Evolutionary conservation across 2,888 invertebrate species (phyloP), one percentile per base, ranked within the genome.

Genomic region (Drosophila acutilabella): DNA sequence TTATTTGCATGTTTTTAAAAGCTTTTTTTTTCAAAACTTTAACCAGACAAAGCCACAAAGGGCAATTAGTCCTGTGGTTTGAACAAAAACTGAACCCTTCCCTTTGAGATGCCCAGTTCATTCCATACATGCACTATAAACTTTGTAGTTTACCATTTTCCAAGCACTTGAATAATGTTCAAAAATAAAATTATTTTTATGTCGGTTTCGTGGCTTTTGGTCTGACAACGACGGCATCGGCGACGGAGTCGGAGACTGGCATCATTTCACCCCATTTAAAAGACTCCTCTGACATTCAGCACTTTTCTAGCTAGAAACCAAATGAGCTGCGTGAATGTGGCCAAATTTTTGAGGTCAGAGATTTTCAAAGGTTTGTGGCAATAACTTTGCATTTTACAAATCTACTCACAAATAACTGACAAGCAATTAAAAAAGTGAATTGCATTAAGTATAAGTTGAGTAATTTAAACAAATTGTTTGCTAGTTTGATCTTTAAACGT

Each of bases 281-380:
- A 52, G 40, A 52, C 33, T 52, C n/a, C 13, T 8, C 13, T 38
- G 33, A 8, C 4, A 3, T 8, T 2, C 44, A 6, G 2, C 2
- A 2, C 13, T 13, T 16, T 13, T 13, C 33, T 23, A 10, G 5
- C 26, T 40, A 4, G 23, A 50, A 54, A 16, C 38, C 18, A 72
- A 71, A 74, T 68, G 38, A 64, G 60, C 74, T 62, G 26, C 54
- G 8, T 62, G 23, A 44, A 45, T 64, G 71, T 64, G 62, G 54
- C 20, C 33, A 74, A 74, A 58, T 56, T 69, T 69, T 0, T 74
- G 68, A 58, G 64, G 74, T 36, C 53, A 50, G 50, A 45, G 74
- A 68, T 60, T 73, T 69, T 64, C 38, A 74, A 74, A 64, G 68
- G 73, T 45, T 57, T 64, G 59, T 20, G 68, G 54, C 13, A 38